Evolutionary conservation across 1,140 invertebrate species (phyloP).

Genomic region (Octopus sinensis): DNA sequence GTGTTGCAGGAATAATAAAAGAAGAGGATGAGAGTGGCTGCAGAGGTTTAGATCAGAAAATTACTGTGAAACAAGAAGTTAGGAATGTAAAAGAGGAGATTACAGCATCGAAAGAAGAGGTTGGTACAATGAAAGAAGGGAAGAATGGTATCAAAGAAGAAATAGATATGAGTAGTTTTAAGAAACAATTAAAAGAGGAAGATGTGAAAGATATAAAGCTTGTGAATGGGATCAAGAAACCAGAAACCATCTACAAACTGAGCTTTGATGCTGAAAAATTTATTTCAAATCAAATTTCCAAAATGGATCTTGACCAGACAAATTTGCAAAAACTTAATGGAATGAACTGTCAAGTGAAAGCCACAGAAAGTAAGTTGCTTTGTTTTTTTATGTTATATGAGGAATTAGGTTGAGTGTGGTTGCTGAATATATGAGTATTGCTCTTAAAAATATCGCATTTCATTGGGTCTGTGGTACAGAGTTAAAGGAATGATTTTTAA

Average conservation of each 20-base stretch:
- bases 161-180: neutral
- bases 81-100: neutral
- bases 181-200: neutral
- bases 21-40: neutral
- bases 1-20: neutral
- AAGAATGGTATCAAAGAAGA: neutral
- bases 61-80: neutral
- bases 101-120: neutral
- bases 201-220: neutral
- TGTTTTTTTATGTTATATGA: neutral
- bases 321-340: conserved; percentile 20
- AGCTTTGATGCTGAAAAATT: conserved; percentile 26
- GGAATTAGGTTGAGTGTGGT: too few species aligned
- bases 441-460: too few species aligned
- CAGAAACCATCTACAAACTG: conserved; percentile 25
- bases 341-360: conserved; percentile 19
- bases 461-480: too few species aligned
- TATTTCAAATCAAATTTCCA: conserved; percentile 20
- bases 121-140: neutral
- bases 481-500: too few species aligned
- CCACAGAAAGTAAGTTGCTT: conserved; percentile 21
- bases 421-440: too few species aligned
- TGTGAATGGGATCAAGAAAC: neutral
- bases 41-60: too few species aligned
- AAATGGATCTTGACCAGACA: conserved; percentile 21